Evolutionary conservation across 1,140 invertebrate genomes (phyloP).

Genomic region (Sycobia sp.): DNA sequence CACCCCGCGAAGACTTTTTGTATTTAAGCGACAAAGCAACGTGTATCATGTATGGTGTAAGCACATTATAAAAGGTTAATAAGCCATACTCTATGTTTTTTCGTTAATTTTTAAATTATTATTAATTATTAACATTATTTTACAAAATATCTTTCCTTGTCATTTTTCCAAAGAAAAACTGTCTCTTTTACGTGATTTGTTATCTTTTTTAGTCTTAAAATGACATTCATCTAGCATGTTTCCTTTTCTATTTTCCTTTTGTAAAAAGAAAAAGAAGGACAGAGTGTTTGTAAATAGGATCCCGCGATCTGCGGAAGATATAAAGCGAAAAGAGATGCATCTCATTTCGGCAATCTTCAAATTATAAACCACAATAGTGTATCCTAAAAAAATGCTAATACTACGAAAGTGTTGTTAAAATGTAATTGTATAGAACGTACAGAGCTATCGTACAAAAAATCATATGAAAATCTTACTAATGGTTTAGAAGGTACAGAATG

Average conservation of each 20-base stretch:
- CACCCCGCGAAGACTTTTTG: slow-evolving; percentile 52
- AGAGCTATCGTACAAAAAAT: slow-evolving; percentile 25
- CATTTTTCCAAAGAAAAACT: slow-evolving; percentile 34
- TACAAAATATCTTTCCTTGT: slow-evolving; percentile 29
- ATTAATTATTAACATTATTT: slow-evolving; percentile 21
- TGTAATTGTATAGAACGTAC: slow-evolving; percentile 24
- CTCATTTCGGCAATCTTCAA: slow-evolving; percentile 16
- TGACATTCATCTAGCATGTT: slow-evolving; percentile 19
- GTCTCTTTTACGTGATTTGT: slow-evolving; percentile 25
- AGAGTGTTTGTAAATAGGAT: slow-evolving; percentile 27
- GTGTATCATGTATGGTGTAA: slow-evolving; percentile 47
- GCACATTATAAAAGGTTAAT: slow-evolving; percentile 48
- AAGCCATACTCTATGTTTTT: slow-evolving; percentile 47
- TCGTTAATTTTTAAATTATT: slow-evolving; percentile 24
- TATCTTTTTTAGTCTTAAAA: slow-evolving; percentile 24
- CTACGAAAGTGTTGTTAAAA: slow-evolving; percentile 33
- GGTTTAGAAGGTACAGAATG: slow-evolving; percentile 16
- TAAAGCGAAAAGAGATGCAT: slow-evolving; percentile 35
- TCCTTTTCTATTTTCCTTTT: slow-evolving; percentile 22
- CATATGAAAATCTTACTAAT: slow-evolving; percentile 13
- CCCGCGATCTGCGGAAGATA: slow-evolving; percentile 10
- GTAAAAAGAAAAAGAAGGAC: slow-evolving; percentile 14
- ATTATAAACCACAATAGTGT: slow-evolving; percentile 22
- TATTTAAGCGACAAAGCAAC: slow-evolving; percentile 46
- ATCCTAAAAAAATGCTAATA: slow-evolving; percentile 21